phyloP scores from a whole-genome alignment of 2,888 invertebrate species.

The Athalia circularis region DNA sequence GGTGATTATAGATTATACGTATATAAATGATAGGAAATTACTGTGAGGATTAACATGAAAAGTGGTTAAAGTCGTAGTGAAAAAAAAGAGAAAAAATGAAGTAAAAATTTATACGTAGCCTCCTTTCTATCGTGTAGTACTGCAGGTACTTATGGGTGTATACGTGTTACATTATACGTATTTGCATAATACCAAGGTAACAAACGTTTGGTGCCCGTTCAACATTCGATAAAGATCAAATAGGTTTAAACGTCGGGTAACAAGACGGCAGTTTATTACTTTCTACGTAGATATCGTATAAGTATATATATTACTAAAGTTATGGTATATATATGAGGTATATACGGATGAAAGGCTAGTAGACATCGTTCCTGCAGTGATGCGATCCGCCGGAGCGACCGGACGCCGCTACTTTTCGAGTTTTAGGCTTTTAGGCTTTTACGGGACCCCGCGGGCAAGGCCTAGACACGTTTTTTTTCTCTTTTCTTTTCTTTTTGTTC shows the following conservation, averaged over 20 bases:
- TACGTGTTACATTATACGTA: background rate
- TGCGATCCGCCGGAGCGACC: too few species aligned
- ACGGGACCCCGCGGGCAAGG: background rate
- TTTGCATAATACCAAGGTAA: slow-evolving; percentile 41
- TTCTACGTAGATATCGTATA: background rate
- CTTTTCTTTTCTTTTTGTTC: background rate
- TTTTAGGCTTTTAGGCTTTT: background rate
- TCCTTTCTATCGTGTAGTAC: too few species aligned
- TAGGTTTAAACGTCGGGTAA: slow-evolving; percentile 37
- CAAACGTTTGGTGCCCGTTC: slow-evolving; percentile 29
- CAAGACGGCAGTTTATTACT: slow-evolving; percentile 42
- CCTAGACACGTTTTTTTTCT: slow-evolving; percentile 5
- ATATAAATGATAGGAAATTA: background rate
- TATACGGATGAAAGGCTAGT: too few species aligned
- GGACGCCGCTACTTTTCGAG: too few species aligned
- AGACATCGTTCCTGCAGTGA: too few species aligned
- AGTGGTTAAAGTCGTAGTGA: too few species aligned
- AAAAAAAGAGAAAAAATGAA: too few species aligned
- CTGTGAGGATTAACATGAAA: background rate
- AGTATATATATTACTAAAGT: too few species aligned
- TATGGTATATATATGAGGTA: too few species aligned
- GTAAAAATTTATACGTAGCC: too few species aligned
- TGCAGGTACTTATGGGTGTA: too few species aligned
- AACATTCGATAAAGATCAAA: slow-evolving; percentile 41
- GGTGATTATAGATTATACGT: background rate